phyloP scores from a whole-genome alignment of 2,113 vertebrate species.

The Talpa occidentalis region DNA sequence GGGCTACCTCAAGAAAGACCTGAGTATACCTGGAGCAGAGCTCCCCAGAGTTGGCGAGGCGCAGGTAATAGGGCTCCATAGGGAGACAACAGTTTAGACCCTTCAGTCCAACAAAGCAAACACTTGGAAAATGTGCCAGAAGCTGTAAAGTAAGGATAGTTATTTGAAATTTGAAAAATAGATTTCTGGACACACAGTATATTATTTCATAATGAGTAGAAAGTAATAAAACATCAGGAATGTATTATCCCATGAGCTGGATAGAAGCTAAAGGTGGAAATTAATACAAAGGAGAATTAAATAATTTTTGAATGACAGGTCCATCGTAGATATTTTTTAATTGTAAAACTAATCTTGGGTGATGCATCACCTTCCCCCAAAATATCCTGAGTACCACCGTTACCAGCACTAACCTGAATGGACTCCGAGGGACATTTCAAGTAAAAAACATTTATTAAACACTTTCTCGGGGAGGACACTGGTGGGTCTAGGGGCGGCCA shows the following conservation, averaged over 20 bases:
- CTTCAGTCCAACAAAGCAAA: neutral
- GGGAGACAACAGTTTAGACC: neutral
- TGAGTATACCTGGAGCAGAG: accelerated
- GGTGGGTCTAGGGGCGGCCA: neutral
- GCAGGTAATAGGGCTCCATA: neutral
- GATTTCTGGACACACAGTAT: neutral
- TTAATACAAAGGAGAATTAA: slow-evolving; percentile 23
- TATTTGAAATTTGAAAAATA: slow-evolving; percentile 27
- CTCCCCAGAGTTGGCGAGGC: too few species aligned
- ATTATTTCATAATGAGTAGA: neutral
- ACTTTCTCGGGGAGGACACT: slow-evolving; percentile 21
- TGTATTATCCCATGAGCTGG: neutral
- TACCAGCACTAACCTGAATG: neutral
- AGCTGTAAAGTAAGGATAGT: neutral
- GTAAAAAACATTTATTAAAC: neutral
- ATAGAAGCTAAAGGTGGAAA: neutral
- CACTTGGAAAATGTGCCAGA: neutral
- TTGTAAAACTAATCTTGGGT: neutral
- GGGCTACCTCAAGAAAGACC: neutral
- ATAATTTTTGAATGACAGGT: neutral
- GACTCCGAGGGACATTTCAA: neutral
- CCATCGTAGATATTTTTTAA: neutral
- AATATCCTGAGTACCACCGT: neutral
- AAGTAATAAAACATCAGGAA: neutral
- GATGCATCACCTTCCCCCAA: neutral